phyloP scores from a whole-genome alignment of 2,797 vertebrate genomes.

The Pseudochirops corinnae region DNA sequence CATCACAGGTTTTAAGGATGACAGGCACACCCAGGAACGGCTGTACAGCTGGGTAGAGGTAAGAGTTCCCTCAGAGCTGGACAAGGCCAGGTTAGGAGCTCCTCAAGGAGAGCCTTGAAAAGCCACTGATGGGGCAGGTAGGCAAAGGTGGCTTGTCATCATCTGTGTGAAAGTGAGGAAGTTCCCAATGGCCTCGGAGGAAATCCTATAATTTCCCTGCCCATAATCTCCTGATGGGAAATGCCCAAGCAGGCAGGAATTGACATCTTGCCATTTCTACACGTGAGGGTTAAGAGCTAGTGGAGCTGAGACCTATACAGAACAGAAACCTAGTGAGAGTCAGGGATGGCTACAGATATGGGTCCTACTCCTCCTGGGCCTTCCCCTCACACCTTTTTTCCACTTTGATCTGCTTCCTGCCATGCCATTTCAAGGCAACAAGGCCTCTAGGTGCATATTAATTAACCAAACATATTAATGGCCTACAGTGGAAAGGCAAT shows the following conservation, averaged over 20 bases:
- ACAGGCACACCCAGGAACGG: conserved; percentile 67
- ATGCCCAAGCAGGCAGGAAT: neutral
- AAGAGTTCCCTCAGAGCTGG: conserved; percentile 43
- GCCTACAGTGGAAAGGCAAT: neutral
- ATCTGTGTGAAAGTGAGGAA: neutral
- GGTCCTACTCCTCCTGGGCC: neutral
- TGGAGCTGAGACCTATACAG: neutral
- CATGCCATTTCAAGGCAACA: neutral
- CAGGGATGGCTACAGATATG: neutral
- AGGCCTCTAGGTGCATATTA: neutral
- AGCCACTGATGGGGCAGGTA: neutral
- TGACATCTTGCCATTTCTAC: neutral
- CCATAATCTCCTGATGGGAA: neutral
- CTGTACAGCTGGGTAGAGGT: conserved; percentile 83
- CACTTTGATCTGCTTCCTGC: neutral
- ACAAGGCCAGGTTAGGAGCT: neutral
- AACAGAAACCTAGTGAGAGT: neutral
- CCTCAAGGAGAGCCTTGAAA: neutral
- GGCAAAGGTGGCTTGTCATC: conserved; percentile 11
- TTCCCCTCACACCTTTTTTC: neutral
- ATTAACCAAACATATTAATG: neutral
- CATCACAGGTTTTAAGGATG: conserved; percentile 71
- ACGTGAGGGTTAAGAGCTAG: neutral
- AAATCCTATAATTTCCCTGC: neutral
- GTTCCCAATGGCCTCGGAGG: neutral